These are phyloP conservation scores for Aythya baeri DNA, from an alignment of 2,113 vertebrate species.

Conservation along the genomic window DNA sequence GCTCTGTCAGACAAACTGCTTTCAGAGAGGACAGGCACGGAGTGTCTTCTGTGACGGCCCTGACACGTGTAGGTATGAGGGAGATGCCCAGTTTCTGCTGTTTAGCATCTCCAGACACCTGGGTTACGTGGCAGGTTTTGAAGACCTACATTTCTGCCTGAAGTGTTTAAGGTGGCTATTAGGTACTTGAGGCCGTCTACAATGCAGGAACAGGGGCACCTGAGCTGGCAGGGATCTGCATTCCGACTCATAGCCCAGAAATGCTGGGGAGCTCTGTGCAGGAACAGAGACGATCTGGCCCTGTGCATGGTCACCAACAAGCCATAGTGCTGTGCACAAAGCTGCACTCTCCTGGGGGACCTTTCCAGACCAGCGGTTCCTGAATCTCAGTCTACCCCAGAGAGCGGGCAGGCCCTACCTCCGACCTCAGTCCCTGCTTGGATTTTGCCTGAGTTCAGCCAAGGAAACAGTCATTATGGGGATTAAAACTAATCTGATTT, in stretches of 20 bases:
- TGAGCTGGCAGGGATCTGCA: neutral
- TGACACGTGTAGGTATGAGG: neutral
- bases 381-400: neutral
- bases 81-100: neutral
- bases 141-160: neutral
- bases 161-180: neutral
- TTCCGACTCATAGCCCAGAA: constrained; percentile 10
- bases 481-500: constrained; percentile 56
- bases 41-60: neutral
- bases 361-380: neutral
- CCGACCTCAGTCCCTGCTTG: neutral
- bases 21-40: neutral
- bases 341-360: neutral
- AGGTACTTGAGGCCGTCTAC: neutral
- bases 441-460: constrained; percentile 2
- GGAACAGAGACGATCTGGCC: neutral
- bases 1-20: neutral
- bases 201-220: neutral
- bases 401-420: neutral
- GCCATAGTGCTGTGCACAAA: neutral
- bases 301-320: neutral
- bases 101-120: neutral
- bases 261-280: neutral
- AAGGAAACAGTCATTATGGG: constrained; percentile 19
- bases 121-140: neutral